Evolutionary conservation across 2,888 invertebrate genomes (phyloP).

Genomic region (Eristalis pertinax): DNA sequence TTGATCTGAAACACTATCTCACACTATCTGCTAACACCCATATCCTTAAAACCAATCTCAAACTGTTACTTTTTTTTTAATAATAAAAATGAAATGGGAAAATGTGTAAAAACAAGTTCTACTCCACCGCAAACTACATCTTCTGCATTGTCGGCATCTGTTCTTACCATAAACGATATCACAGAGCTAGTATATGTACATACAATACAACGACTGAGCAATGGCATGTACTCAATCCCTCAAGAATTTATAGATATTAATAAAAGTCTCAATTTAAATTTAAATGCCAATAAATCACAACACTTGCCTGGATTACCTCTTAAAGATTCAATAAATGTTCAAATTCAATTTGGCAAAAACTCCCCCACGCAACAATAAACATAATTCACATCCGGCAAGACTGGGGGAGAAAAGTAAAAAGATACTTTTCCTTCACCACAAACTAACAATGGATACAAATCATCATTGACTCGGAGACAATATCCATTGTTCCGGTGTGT

Average conservation of each 20-base stretch:
- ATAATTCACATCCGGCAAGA: background rate
- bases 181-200: background rate
- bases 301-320: background rate
- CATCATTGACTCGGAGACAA: constrained; percentile 23
- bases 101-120: background rate
- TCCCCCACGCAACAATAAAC: constrained; percentile 12
- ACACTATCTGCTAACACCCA: too few species aligned
- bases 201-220: background rate
- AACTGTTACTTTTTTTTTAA: too few species aligned
- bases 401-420: background rate
- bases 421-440: background rate
- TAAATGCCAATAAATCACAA: background rate
- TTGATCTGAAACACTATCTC: too few species aligned
- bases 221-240: background rate
- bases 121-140: background rate
- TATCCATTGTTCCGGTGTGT: constrained; percentile 18
- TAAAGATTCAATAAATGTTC: background rate
- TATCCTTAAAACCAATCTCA: too few species aligned
- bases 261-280: background rate
- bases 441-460: constrained; percentile 14
- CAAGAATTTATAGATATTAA: background rate
- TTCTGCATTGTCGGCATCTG: background rate
- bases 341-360: background rate
- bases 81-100: background rate
- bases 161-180: background rate